Percentiles rank a stretch among this genome's conserved stretches.
These are phyloP conservation scores for Psilopsiagon aurifrons DNA, from an alignment of 2,113 vertebrate genomes.

Conservation along the genomic window DNA sequence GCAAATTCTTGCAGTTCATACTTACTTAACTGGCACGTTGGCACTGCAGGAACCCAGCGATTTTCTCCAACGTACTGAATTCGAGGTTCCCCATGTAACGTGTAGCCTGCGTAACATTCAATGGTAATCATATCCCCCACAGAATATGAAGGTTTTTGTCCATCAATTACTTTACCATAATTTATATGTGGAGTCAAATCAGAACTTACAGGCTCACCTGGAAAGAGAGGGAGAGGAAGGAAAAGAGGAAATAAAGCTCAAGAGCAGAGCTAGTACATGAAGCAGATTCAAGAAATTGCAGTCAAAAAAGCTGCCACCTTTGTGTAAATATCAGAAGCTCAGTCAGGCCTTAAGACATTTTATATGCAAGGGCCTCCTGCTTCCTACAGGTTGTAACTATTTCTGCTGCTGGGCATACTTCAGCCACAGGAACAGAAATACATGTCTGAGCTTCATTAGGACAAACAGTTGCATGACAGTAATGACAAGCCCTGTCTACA, in stretches of 20 bases:
- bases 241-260: not conserved
- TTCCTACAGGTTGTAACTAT: not conserved
- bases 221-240: fast-evolving
- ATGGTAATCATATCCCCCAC: conserved; percentile 11
- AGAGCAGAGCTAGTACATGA: not conserved
- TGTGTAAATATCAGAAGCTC: not conserved
- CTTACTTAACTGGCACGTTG: conserved; percentile 55
- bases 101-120: conserved; percentile 1
- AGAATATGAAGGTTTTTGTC: not conserved
- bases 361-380: not conserved
- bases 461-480: not conserved
- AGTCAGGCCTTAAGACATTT: not conserved
- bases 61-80: not conserved
- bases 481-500: not conserved
- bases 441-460: not conserved
- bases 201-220: not conserved
- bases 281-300: not conserved
- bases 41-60: conserved; percentile 4
- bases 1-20: not conserved
- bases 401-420: not conserved
- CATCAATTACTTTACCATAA: not conserved
- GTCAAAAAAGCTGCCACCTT: not conserved
- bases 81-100: not conserved
- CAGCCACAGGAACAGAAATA: not conserved
- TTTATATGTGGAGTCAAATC: not conserved